These are phyloP conservation scores for Athetis lepigone DNA, from an alignment of 2,888 invertebrate species.

Conservation along the genomic window DNA sequence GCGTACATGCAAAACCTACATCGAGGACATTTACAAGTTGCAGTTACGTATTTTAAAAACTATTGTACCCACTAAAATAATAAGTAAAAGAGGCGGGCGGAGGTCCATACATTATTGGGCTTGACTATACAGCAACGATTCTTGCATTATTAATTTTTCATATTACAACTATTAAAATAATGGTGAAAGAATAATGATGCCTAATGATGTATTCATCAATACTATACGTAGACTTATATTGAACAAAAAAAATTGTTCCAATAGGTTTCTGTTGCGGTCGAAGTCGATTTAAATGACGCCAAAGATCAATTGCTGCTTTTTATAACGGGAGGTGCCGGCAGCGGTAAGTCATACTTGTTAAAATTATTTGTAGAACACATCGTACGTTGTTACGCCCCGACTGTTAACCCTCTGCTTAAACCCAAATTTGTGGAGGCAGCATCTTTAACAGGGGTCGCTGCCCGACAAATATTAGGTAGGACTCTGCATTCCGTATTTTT, in stretches of 20 bases:
- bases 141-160: too few relatives aligned
- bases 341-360: background rate
- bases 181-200: too few relatives aligned
- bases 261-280: background rate
- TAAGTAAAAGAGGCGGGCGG: too few relatives aligned
- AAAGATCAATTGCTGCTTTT: background rate
- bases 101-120: too few relatives aligned
- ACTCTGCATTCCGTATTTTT: background rate
- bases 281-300: background rate
- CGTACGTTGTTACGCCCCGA: background rate
- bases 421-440: background rate
- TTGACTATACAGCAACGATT: too few relatives aligned
- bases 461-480: background rate
- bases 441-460: background rate
- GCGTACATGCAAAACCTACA: too few relatives aligned
- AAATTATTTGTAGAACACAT: background rate
- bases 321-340: background rate
- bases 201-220: too few relatives aligned
- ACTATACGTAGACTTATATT: too few relatives aligned
- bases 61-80: too few relatives aligned
- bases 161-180: too few relatives aligned
- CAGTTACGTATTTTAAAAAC: too few relatives aligned
- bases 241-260: background rate
- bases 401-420: background rate
- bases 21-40: too few relatives aligned